Base-by-base conservation (phyloP, 2,888 invertebrate species). In the Plagodis pulveraria region DNA sequence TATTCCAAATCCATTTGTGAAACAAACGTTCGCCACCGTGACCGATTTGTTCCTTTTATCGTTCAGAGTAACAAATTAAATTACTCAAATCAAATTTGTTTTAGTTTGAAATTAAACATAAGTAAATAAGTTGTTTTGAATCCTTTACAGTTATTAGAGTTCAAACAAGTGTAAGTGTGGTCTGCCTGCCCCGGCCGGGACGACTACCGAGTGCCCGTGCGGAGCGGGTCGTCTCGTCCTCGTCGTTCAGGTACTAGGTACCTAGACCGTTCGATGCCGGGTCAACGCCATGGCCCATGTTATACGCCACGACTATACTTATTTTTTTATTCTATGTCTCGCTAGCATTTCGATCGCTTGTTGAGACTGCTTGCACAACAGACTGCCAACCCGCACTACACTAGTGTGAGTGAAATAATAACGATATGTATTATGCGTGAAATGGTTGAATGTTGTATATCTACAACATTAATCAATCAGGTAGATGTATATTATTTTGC, bases 281-380 rank as follows among this genome's bases (percentile, higher is more conserved):
- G 70, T 70, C 71, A 71, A 65, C 63, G 71, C 62, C 40, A 40
- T 40, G 40, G 22, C 22, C 22, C 22, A 22, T 22, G 22, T 22
- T 22, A 22, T 22, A 22, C 22, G 22, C 22, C 70, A 63, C 58
- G 6, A 43, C 62, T 49, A 50, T 49, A 60, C 51, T 59, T 64
- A 62, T 63, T 63, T 65, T 64, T 63, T 64, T 62, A 56, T 62
- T 63, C 58, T 63, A 57, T 63, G 49, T 58, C 55, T 51, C 33
- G 58, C 58, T 56, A 56, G 47, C 36, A 47, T 53, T 45, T 45
- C 44, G 60, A 56, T 52, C 60, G 52, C 56, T 46, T 46, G 46
- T 50, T 50, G 36, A 42, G 56, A 33, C 60, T 44, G 38, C 12
- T 12, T 41, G 56, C 55, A 44, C 59, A 38, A 11, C 48, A 59